A percentile compares a stretch with the other conserved stretches of the same genome.
Evolutionary conservation across 2,113 vertebrate genomes (phyloP).

Genomic region (Lamprotornis superbus): DNA sequence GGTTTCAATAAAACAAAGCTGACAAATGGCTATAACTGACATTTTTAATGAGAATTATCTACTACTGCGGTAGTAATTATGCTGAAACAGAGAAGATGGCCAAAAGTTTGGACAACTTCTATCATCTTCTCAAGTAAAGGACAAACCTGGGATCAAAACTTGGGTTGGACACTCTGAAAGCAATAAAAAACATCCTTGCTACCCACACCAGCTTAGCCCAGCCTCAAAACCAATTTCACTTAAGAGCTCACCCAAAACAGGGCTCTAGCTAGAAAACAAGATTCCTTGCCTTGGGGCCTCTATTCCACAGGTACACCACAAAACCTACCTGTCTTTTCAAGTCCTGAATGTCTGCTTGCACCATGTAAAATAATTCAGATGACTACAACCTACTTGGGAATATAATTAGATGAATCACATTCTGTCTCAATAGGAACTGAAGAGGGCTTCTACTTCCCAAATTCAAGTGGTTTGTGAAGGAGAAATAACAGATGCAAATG

Average conservation of each 20-base stretch:
- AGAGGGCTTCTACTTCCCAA: background rate
- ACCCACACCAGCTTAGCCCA: background rate
- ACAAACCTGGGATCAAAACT: background rate
- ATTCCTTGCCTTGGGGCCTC: background rate
- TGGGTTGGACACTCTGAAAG: background rate
- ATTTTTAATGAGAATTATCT: background rate
- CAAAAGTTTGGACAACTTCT: background rate
- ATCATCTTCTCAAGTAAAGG: background rate
- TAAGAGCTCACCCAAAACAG: background rate
- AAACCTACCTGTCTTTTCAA: background rate
- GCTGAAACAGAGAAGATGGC: background rate
- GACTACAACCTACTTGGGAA: background rate
- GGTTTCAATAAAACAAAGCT: background rate
- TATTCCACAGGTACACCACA: background rate
- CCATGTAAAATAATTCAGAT: background rate
- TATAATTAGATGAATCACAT: background rate
- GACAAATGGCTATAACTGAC: background rate
- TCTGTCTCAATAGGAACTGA: background rate
- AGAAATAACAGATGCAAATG: background rate
- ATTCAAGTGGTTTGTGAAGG: background rate
- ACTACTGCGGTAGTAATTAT: background rate
- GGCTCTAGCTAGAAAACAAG: background rate
- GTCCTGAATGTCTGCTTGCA: background rate
- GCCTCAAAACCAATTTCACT: background rate
- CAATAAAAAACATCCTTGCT: background rate